Evolutionary conservation across 2,113 vertebrate genomes (phyloP), one percentile per base, ranked within the genome.

Genomic region (Scatophagus argus): DNA sequence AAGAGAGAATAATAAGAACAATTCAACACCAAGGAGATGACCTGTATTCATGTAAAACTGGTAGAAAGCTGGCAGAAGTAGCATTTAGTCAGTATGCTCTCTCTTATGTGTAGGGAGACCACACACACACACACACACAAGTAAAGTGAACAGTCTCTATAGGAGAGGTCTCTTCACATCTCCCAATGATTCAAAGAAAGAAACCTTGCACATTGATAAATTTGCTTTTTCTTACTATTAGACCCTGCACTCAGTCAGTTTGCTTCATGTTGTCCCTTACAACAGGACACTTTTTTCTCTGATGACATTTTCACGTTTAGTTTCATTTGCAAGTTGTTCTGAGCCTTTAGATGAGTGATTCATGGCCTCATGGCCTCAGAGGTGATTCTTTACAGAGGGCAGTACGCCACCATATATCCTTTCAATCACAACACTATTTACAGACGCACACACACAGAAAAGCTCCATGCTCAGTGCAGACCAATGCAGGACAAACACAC

Each of bases 371-470:
- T 70, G 1, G n/a, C 27, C 61, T 46, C 32, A 47, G 61, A 36
- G 27, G 43, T 54, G 41, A 62, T 65, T 64, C 25, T 69, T 38
- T 21, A 23, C 52, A 2, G 21, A 47, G 46, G 6, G 61, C 51
- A 44, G 13, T 32, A n/a, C 8, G 62, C 68, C 60, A 78, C 61
- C 74, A 46, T 60, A 69, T 77, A 67, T 67, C 82, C 56, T 87
- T 88, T 76, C 43, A 63, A 85, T 86, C 82, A 85, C 21, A 60
- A 27, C 78, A 78, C 84, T 74, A 89, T 82, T 86, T 82, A 82
- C 19, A n/a, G 34, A 41, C 49, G 25, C 6, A 19, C 47, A 23
- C 46, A 49, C 9, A 10, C 49, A 23, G 36, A 41, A 23, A 31
- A 7, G 49, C 64, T 32, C 49, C 34, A 19, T 43, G 11, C 23